Evolutionary conservation across 2,113 vertebrate genomes (phyloP).

Genomic region (Pampusana beccarii): DNA sequence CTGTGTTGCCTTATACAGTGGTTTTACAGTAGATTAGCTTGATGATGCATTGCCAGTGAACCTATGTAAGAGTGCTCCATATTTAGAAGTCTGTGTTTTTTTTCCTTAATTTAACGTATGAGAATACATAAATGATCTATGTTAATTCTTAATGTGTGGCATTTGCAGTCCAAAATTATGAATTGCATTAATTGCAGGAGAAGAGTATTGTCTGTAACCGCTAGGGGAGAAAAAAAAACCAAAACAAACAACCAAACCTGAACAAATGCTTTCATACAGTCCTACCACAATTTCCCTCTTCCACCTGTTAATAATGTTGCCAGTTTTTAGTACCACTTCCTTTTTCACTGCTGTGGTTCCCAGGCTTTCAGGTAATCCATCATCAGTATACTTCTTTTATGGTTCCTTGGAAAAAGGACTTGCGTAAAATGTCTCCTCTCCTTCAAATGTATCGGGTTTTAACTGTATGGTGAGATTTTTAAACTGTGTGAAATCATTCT

Average conservation of each 20-base stretch:
- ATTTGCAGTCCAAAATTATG: fast-evolving
- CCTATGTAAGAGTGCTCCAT: not conserved
- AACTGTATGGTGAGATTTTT: not conserved
- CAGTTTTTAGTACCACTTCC: not conserved
- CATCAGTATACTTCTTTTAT: not conserved
- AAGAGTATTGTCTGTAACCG: not conserved
- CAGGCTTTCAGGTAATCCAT: not conserved
- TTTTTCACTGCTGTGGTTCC: not conserved
- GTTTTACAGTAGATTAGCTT: not conserved
- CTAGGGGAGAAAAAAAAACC: not conserved
- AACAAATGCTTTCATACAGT: not conserved
- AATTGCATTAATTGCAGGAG: not conserved
- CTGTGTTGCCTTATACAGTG: not conserved
- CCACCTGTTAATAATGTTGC: not conserved
- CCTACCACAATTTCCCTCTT: not conserved
- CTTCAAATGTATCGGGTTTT: not conserved
- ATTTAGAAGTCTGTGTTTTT: not conserved
- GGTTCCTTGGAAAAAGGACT: not conserved
- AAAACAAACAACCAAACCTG: too few species aligned
- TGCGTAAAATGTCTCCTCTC: not conserved
- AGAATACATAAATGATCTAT: not conserved
- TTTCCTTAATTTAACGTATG: not conserved
- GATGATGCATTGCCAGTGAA: not conserved
- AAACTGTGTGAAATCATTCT: not conserved
- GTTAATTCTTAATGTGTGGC: not conserved